phyloP scores from a whole-genome alignment of 2,888 invertebrate genomes.

The Ophion obscuratus region DNA sequence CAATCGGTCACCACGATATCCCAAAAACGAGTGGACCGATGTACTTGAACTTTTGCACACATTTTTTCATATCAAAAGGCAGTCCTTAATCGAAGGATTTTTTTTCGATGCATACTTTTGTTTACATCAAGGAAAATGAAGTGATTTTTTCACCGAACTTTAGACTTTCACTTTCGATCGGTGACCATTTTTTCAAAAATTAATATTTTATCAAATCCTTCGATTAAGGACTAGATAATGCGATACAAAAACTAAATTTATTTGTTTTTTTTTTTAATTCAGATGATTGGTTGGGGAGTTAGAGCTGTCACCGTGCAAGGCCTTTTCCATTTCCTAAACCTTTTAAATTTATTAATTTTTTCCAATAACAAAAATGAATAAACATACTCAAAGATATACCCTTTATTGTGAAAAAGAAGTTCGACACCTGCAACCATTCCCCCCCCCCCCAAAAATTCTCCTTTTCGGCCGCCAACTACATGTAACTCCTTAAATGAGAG shows the following conservation, averaged over 20 bases:
- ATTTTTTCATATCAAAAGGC: conserved; percentile 13
- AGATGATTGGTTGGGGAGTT: too few relatives aligned
- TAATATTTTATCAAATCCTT: conserved; percentile 9
- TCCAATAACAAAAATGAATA: not conserved
- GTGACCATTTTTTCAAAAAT: conserved; percentile 37
- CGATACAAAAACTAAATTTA: too few relatives aligned
- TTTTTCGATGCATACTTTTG: conserved; percentile 1
- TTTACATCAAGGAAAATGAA: conserved; percentile 39
- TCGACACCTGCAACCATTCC: not conserved
- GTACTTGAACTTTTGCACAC: conserved; percentile 3
- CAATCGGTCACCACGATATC: conserved; percentile 28
- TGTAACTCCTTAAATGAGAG: not conserved
- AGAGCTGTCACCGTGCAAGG: too few relatives aligned
- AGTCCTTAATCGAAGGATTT: conserved; percentile 39
- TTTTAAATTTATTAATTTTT: not conserved
- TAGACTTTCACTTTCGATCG: conserved; percentile 30
- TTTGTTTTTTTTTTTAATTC: too few relatives aligned
- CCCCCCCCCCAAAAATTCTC: not conserved
- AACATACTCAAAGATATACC: not conserved
- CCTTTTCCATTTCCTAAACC: conserved; percentile 1
- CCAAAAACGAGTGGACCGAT: not conserved
- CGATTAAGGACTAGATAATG: conserved; percentile 40
- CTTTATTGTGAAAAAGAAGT: too few relatives aligned
- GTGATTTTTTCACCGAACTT: conserved; percentile 36
- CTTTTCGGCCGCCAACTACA: not conserved